Conservation (phyloP, 1,140 invertebrate species). For the Micrasema minimum region DNA sequence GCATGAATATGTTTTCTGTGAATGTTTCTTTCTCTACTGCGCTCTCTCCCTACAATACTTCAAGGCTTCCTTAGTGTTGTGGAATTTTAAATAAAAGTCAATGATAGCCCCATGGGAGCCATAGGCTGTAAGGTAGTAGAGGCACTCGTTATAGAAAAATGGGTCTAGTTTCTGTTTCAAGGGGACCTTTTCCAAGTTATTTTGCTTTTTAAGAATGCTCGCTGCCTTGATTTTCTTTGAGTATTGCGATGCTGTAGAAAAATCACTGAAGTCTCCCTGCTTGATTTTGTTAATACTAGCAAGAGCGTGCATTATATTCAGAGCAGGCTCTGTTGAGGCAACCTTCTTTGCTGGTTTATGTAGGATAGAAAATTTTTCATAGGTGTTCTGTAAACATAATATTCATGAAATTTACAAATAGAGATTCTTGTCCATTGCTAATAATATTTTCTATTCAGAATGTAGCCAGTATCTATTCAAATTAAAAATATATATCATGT, state of each 20-base stretch:
- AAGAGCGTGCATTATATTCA: constrained; percentile 69
- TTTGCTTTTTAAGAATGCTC: constrained; percentile 56
- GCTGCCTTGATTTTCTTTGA: constrained; percentile 57
- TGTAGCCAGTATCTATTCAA: no score
- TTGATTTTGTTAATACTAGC: constrained; percentile 68
- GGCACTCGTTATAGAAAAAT: constrained; percentile 76
- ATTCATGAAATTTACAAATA: not conserved
- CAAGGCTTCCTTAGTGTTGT: constrained; percentile 70
- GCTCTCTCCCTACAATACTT: constrained; percentile 73
- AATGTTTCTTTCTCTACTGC: constrained; percentile 74
- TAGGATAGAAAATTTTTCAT: constrained; percentile 15
- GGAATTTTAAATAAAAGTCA: constrained; percentile 75
- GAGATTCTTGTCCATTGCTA: no score
- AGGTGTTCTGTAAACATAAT: constrained; percentile 7
- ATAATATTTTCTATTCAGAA: no score
- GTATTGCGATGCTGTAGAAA: constrained; percentile 58
- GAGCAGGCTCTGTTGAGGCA: constrained; percentile 65
- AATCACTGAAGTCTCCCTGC: constrained; percentile 67
- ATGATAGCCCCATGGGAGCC: constrained; percentile 76
- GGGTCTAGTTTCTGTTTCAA: constrained; percentile 60
- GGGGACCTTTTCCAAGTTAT: constrained; percentile 54
- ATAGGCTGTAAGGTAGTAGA: constrained; percentile 78
- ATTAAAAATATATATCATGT: no score
- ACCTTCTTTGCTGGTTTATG: constrained; percentile 62
- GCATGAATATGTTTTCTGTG: constrained; percentile 75